Base-by-base conservation (phyloP, 2,113 vertebrate genomes). In the Pungitius pungitius region DNA sequence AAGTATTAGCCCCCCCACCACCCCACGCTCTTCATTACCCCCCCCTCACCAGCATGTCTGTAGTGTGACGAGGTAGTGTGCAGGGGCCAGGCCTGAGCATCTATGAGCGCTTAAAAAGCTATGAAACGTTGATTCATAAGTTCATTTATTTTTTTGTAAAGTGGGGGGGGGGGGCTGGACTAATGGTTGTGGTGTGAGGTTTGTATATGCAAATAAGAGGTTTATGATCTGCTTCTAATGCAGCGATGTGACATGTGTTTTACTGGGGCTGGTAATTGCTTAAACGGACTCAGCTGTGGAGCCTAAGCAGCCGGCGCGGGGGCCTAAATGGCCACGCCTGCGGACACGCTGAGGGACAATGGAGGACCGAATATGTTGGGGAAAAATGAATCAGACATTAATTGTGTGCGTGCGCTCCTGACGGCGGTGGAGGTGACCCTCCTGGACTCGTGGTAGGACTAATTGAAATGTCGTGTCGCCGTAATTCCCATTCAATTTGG, bases 261-360 rank as follows among this genome's bases (percentile, higher is more conserved):
- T 79, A 78, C 43, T 22, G 35, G 59, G 57, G 68, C 60, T 49
- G 66, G 73, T 85, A 83, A 81, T 83, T 85, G 67, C 37, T 75
- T 93, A 92, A 93, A 89, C 89, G 90, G 91, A 88, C 89, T 91
- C 91, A 88, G 89, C 91, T 93, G 90, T 92, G 63, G 26, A 60
- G 68, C 52, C 85, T 82, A 80, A 93, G 75, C 77, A 78, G 82
- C 77, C 65, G 68, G 26, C 62, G 64, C 59, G 20, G 85, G 52
- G 75, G 58, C 77, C 81, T 84, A 87, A 92, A 89, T 87, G 55
- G 75, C 14, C 35, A 47, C 43, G 40, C 79, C 88, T 76, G 80
- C 72, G 71, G 57, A 88, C 82, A 65, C 43, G 52, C 77, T 51
- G 3, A 73, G 68, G 84, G 71, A 91, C 88, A 92, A 63, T 40